Conservation (phyloP, 2,113 vertebrate species). For the Chlorodrepanis virens region DNA sequence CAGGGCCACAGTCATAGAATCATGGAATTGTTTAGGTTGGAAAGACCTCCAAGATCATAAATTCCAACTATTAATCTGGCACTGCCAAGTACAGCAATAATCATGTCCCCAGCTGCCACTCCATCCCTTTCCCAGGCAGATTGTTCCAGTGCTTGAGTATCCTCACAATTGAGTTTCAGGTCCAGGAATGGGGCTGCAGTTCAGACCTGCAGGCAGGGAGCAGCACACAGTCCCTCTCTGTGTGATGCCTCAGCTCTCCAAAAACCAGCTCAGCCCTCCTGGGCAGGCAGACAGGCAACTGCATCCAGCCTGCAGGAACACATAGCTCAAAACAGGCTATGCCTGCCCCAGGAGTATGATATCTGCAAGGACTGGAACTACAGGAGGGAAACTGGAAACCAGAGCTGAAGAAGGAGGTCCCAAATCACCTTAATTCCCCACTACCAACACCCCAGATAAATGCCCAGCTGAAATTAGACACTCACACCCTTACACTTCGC, state of each 20-base stretch:
- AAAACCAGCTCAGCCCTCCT: not conserved
- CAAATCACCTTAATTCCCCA: not conserved
- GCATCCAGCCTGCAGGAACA: not conserved
- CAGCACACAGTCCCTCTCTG: not conserved
- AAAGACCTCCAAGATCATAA: not conserved
- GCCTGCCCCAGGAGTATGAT: accelerated
- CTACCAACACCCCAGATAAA: not conserved
- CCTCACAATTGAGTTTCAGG: accelerated
- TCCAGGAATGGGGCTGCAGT: not conserved
- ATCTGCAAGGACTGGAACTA: not conserved
- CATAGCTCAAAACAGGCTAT: not conserved
- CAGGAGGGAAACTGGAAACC: not conserved
- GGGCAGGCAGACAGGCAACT: not conserved
- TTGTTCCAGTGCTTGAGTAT: not conserved
- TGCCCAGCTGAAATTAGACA: not conserved
- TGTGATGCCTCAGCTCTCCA: not conserved
- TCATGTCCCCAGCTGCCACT: not conserved
- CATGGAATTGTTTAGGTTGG: not conserved
- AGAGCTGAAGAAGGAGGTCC: not conserved
- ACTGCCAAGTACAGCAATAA: not conserved
- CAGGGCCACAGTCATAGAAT: not conserved
- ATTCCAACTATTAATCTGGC: not conserved
- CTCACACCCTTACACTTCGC: not conserved
- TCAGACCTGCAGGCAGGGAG: not conserved
- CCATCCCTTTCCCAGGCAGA: not conserved